phyloP scores from a whole-genome alignment of 2,113 vertebrate species.

The Cercocebus atys region DNA sequence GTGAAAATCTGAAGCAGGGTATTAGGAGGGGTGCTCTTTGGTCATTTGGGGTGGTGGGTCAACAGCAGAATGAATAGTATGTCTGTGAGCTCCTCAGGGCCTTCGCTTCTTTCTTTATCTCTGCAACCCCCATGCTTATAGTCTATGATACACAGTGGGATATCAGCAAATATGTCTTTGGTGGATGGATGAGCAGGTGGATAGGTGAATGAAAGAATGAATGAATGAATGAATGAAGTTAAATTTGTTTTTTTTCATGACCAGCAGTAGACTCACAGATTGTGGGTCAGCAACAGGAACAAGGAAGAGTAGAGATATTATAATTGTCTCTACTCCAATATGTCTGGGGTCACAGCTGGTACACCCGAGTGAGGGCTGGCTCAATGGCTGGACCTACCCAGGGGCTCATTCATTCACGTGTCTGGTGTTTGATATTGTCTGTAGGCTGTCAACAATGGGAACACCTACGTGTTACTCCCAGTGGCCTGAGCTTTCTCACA shows the following conservation, averaged over 20 bases:
- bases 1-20: neutral
- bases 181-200: neutral
- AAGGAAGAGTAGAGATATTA: neutral
- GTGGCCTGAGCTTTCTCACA: neutral
- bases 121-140: accelerated
- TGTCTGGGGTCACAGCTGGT: neutral
- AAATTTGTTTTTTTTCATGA: neutral
- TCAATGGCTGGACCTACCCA: neutral
- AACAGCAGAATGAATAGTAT: neutral
- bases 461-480: accelerated
- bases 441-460: accelerated
- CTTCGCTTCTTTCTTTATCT: neutral
- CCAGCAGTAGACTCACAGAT: too few relatives aligned
- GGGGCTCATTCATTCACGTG: neutral
- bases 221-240: neutral
- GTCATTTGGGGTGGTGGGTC: accelerated
- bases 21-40: neutral
- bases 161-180: neutral
- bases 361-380: neutral
- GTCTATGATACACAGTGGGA: neutral
- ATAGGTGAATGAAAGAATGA: neutral
- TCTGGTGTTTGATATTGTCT: neutral
- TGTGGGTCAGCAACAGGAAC: neutral
- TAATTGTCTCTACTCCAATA: too few relatives aligned
- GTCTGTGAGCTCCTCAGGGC: accelerated